These are phyloP conservation scores for Nemurella pictetii DNA, from an alignment of 2,888 invertebrate genomes.

Conservation along the genomic window DNA sequence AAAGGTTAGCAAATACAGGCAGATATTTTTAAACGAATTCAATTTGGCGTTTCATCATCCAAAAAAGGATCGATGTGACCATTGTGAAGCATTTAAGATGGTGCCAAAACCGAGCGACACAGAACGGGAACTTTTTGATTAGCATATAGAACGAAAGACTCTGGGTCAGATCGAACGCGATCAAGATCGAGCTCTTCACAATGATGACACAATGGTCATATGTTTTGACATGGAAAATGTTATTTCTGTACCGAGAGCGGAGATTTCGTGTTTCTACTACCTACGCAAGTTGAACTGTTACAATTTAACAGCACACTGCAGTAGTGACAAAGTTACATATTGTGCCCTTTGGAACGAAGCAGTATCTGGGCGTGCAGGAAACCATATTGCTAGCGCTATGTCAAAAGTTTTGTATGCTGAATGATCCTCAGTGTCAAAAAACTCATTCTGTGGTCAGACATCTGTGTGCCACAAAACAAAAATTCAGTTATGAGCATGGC, in stretches of 20 bases:
- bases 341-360: not conserved
- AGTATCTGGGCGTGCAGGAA: not conserved
- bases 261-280: not conserved
- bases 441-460: constrained; percentile 40
- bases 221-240: constrained; percentile 6
- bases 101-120: constrained; percentile 33
- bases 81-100: not conserved
- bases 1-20: constrained; percentile 40
- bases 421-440: constrained; percentile 26
- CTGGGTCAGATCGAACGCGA: not conserved
- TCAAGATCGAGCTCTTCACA: not conserved
- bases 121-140: constrained; percentile 22
- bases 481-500: constrained; percentile 39
- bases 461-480: constrained; percentile 39
- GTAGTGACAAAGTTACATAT: not conserved
- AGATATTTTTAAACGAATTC: constrained; percentile 41
- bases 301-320: constrained; percentile 9
- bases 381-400: constrained; percentile 14
- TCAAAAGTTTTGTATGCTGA: not conserved
- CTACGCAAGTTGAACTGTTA: not conserved
- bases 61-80: constrained; percentile 44
- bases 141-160: not conserved
- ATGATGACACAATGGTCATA: not conserved
- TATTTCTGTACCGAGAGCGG: not conserved
- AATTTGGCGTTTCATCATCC: constrained; percentile 43